Evolutionary conservation across 2,113 vertebrate species (phyloP).

Genomic region (Paedocypris sp.): DNA sequence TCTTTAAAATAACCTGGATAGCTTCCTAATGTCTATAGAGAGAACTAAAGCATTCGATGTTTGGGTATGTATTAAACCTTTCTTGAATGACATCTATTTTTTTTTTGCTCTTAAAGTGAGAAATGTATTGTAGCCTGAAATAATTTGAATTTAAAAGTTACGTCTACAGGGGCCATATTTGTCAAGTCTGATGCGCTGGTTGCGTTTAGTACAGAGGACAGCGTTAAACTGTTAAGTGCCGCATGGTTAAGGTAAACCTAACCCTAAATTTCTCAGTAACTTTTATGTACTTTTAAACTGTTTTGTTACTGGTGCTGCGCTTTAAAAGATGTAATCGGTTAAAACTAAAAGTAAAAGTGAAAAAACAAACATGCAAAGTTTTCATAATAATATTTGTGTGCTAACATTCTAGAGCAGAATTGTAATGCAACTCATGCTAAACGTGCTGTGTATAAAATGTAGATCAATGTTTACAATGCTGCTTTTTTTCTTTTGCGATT

Average conservation of each 20-base stretch:
- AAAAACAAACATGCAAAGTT: slow-evolving; percentile 51
- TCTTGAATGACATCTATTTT: slow-evolving; percentile 45
- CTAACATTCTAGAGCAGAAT: slow-evolving; percentile 58
- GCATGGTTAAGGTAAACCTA: slow-evolving; percentile 91
- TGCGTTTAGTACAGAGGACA: slow-evolving; percentile 82
- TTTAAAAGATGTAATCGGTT: slow-evolving; percentile 56
- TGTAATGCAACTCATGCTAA: slow-evolving; percentile 71
- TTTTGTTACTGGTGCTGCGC: slow-evolving; percentile 73
- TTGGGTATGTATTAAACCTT: slow-evolving; percentile 73
- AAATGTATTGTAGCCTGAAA: slow-evolving; percentile 70
- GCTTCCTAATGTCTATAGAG: slow-evolving; percentile 72
- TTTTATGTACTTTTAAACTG: slow-evolving; percentile 68
- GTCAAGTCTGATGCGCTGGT: slow-evolving; percentile 76
- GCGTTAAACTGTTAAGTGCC: slow-evolving; percentile 89
- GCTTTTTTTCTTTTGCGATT: slow-evolving; percentile 62
- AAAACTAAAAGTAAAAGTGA: slow-evolving; percentile 40
- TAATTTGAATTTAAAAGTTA: slow-evolving; percentile 89
- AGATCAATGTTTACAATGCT: slow-evolving; percentile 55
- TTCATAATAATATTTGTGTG: slow-evolving; percentile 57
- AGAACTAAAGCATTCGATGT: slow-evolving; percentile 65
- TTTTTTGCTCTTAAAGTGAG: slow-evolving; percentile 60
- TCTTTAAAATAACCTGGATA: slow-evolving; percentile 72
- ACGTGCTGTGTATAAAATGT: slow-evolving; percentile 54
- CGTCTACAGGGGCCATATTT: slow-evolving; percentile 76
- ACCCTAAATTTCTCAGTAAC: slow-evolving; percentile 92